Evolutionary conservation across 2,888 invertebrate genomes (phyloP).

Genomic region (Diachrysia chrysitis): DNA sequence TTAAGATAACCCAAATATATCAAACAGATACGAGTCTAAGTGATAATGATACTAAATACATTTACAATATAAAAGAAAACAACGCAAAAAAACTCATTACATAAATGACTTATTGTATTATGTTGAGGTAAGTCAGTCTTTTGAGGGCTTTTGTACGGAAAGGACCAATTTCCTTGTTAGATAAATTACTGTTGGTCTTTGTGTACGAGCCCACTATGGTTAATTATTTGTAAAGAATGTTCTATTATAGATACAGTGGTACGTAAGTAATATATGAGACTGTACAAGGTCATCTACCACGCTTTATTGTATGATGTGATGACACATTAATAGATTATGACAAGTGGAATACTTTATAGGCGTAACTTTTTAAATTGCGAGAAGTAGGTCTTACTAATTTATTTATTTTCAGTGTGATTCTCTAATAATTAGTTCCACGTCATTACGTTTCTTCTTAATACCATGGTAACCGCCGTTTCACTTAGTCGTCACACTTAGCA

Average conservation of each 20-base stretch:
- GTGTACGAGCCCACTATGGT: background rate
- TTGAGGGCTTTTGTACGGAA: slow-evolving; percentile 3
- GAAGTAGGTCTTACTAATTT: background rate
- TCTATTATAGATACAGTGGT: background rate
- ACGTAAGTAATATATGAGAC: background rate
- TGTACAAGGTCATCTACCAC: background rate
- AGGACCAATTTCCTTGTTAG: slow-evolving; percentile 6
- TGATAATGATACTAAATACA: background rate
- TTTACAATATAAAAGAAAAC: background rate
- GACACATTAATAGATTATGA: slow-evolving; percentile 3
- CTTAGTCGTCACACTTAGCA: slow-evolving; percentile 29
- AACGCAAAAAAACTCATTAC: background rate
- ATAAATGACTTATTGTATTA: background rate
- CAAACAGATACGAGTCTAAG: background rate
- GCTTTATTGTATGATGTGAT: background rate
- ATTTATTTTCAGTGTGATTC: background rate
- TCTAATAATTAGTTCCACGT: background rate
- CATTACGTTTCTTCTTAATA: background rate
- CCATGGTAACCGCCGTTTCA: background rate
- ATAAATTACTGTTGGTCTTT: slow-evolving; percentile 4
- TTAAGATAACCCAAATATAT: background rate
- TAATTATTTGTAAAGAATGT: slow-evolving; percentile 2
- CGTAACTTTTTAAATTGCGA: background rate
- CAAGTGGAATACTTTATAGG: background rate
- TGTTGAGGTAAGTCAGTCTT: background rate